Conservation (phyloP, 2,888 invertebrate genomes). For the Noctua comes region DNA sequence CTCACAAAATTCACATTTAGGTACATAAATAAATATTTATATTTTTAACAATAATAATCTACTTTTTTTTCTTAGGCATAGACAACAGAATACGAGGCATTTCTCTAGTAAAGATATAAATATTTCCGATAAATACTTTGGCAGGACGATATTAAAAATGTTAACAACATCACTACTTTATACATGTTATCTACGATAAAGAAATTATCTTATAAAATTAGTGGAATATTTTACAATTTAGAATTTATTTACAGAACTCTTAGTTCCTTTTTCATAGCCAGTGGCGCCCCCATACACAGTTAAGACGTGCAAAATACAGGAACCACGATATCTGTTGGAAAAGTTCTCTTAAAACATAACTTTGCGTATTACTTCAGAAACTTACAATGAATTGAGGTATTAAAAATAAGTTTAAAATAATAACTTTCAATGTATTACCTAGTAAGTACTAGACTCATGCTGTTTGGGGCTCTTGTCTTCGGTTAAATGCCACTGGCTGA, state of each 20-base stretch:
- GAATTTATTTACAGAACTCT: slow-evolving; percentile 54
- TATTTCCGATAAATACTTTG: slow-evolving; percentile 56
- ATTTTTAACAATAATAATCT: slow-evolving; percentile 54
- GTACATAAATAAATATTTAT: slow-evolving; percentile 66
- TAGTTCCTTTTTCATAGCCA: slow-evolving; percentile 33
- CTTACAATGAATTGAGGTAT: no score
- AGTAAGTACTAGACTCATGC: background rate
- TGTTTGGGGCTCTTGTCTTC: background rate
- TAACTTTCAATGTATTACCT: background rate
- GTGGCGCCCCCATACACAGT: background rate
- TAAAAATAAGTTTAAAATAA: background rate
- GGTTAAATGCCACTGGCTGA: background rate
- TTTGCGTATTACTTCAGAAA: background rate
- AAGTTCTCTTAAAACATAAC: background rate
- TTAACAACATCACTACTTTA: slow-evolving; percentile 66
- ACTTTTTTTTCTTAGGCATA: slow-evolving; percentile 37
- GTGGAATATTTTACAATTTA: slow-evolving; percentile 50
- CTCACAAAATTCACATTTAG: slow-evolving; percentile 37
- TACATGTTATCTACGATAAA: slow-evolving; percentile 56
- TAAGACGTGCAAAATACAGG: no score
- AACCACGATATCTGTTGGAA: background rate
- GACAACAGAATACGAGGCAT: slow-evolving; percentile 35
- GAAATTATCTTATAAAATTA: slow-evolving; percentile 46
- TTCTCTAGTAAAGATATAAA: slow-evolving; percentile 38
- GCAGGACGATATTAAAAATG: slow-evolving; percentile 62